Conservation (phyloP, 2,888 invertebrate species). For the Drosophila anomalata region DNA sequence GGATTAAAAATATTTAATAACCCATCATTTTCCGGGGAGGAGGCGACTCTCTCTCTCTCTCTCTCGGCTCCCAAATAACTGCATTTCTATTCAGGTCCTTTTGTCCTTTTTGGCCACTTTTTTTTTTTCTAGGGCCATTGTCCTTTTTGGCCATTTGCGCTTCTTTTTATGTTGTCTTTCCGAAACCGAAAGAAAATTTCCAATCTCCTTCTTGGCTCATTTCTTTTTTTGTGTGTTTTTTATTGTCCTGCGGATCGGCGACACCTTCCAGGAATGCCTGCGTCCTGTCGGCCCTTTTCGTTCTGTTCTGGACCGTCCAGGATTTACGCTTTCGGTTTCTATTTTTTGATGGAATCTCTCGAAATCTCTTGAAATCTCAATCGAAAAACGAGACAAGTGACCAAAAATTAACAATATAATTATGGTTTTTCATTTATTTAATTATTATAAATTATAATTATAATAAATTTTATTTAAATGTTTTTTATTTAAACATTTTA, state of each 20-base stretch:
- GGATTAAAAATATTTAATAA: constrained; percentile 79
- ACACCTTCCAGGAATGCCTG: constrained; percentile 52
- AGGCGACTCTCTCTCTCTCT: constrained; percentile 16
- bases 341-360: too few relatives aligned
- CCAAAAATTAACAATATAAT: constrained; percentile 2
- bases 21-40: constrained; percentile 63
- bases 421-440: background rate
- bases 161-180: constrained; percentile 57
- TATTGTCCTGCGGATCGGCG: constrained; percentile 43
- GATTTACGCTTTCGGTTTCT: too few relatives aligned
- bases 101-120: constrained; percentile 59
- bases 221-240: constrained; percentile 53
- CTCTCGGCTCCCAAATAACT: constrained; percentile 49
- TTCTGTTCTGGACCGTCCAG: background rate
- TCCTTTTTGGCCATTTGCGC: constrained; percentile 43
- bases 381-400: too few relatives aligned
- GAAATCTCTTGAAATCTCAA: too few relatives aligned
- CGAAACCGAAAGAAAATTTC: constrained; percentile 31
- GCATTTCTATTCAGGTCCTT: constrained; percentile 58
- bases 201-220: constrained; percentile 22
- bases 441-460: too few relatives aligned
- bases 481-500: too few relatives aligned
- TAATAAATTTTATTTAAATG: too few relatives aligned
- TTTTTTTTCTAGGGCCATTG: constrained; percentile 60
- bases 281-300: constrained; percentile 2